Conservation (phyloP, 2,113 vertebrate species). For the Sylvilagus bachmani region DNA sequence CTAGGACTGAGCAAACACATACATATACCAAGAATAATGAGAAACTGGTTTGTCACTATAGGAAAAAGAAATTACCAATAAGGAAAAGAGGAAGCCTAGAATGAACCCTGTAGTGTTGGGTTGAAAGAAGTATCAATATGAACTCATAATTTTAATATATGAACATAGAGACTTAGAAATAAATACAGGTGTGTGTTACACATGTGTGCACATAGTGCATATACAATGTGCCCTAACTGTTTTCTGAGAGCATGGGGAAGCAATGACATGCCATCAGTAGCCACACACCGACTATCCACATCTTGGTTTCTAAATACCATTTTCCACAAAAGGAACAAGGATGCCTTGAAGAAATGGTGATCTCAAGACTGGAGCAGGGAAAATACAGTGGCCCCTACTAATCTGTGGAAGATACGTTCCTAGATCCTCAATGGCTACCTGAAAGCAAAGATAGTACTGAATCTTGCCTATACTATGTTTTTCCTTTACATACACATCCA, state of each 20-base stretch:
- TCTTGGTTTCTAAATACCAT: conserved; percentile 10
- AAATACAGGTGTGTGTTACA: not conserved
- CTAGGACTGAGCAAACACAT: conserved; percentile 8
- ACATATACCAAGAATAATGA: conserved; percentile 55
- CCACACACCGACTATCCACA: not conserved
- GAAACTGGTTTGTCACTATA: conserved; percentile 25
- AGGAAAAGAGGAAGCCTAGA: conserved; percentile 23
- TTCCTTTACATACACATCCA: too few relatives aligned
- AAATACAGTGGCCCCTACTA: not conserved
- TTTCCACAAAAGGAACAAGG: conserved; percentile 2
- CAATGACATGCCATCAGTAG: not conserved
- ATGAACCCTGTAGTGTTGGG: not conserved
- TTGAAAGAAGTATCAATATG: not conserved
- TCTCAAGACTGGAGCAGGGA: not conserved
- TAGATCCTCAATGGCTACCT: too few relatives aligned
- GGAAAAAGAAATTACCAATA: conserved; percentile 19
- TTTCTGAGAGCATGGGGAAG: not conserved
- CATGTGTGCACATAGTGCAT: not conserved
- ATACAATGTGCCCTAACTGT: not conserved
- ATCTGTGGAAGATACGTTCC: too few relatives aligned
- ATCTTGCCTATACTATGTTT: too few relatives aligned
- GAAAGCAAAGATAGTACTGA: too few relatives aligned
- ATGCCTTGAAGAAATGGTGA: not conserved
- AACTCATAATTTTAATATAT: not conserved
- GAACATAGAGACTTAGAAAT: not conserved